Base-by-base conservation (phyloP, 2,888 invertebrate species). In the Ophion slaviceki region DNA sequence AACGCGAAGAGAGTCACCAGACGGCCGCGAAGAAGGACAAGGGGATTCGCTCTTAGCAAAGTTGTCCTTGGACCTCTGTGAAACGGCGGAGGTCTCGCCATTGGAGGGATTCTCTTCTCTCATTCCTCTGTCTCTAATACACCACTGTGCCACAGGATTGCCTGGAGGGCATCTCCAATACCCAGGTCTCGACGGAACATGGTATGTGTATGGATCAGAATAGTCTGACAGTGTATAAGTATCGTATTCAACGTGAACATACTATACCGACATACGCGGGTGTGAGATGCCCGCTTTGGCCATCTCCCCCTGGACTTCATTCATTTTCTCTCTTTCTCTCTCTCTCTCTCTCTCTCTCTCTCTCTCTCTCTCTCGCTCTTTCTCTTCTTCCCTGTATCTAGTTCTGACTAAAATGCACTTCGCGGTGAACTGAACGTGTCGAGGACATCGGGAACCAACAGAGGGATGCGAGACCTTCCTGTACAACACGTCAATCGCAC, bases 41-140 rank as follows among this genome's bases (percentile, higher is more conserved):
- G 75, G 67, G 66, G 79, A 68, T 75, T 84, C 77, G 77, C 64
- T 74, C 70, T 66, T 68, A 70, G 47, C 72, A 84, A 87, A 86
- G 82, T 87, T 86, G 80, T 80, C 77, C 72, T 67, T 82, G 80
- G 81, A 86, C 82, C 72, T 62, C 72, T 70, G 36, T 53, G 64
- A 57, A 64, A 57, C 53, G 57, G 64, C 11, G 59, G 57, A 53
- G 68, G 71, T 85, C 62, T 71, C 59, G 53, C 71, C 76, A 67
- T 80, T 72, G 62, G 36, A n/a, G 70, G 61, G 32, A 70, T 85
- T 75, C 74, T 80, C 61, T 76, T 82, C 75, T 76, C 80, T 59
- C 80, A 76, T 82, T 66, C 71, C n/a, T 20, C 32, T 45, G 32
- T 28, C 67, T 72, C 68, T 57, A 67, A 68, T 74, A 80, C 72